Evolutionary conservation across 2,797 vertebrate genomes (phyloP).

Genomic region (Antrozous pallidus): DNA sequence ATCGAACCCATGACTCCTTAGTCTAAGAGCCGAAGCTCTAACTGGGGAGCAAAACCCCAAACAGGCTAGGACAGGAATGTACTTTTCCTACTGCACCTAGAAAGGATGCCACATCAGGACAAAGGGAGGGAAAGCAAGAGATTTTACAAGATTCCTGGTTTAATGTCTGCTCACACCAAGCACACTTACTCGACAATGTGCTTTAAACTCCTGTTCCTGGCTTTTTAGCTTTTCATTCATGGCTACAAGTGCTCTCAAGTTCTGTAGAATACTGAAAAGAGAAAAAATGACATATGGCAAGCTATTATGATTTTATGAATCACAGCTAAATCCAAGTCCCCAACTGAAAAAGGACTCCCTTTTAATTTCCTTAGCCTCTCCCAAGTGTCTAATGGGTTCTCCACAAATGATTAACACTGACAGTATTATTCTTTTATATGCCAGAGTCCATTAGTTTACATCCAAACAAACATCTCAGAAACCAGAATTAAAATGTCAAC

Average conservation of each 20-base stretch:
- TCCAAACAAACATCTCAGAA: slow-evolving; percentile 23
- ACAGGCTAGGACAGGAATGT: not conserved
- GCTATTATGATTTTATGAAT: not conserved
- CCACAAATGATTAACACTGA: not conserved
- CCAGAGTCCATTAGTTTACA: not conserved
- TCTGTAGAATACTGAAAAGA: slow-evolving; percentile 89
- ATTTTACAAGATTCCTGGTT: not conserved
- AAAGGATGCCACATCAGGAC: not conserved
- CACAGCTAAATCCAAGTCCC: not conserved
- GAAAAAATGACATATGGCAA: not conserved
- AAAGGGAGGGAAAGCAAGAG: not conserved
- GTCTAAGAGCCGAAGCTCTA: too few relatives aligned
- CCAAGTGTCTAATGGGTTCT: not conserved
- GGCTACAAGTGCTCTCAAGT: slow-evolving; percentile 90
- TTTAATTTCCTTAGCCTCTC: slow-evolving; percentile 22
- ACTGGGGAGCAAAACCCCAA: too few relatives aligned
- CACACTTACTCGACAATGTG: slow-evolving; percentile 92
- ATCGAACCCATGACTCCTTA: too few relatives aligned
- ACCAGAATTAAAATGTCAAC: slow-evolving; percentile 42
- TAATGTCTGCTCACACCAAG: not conserved
- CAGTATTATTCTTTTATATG: slow-evolving; percentile 36
- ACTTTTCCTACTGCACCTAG: not conserved
- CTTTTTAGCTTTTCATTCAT: slow-evolving; percentile 96
- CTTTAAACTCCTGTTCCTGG: slow-evolving; percentile 95
- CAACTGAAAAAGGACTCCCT: not conserved